Percentiles rank a stretch among this genome's conserved stretches.
phyloP scores from a whole-genome alignment of 2,797 vertebrate genomes.

The Avahi laniger region DNA sequence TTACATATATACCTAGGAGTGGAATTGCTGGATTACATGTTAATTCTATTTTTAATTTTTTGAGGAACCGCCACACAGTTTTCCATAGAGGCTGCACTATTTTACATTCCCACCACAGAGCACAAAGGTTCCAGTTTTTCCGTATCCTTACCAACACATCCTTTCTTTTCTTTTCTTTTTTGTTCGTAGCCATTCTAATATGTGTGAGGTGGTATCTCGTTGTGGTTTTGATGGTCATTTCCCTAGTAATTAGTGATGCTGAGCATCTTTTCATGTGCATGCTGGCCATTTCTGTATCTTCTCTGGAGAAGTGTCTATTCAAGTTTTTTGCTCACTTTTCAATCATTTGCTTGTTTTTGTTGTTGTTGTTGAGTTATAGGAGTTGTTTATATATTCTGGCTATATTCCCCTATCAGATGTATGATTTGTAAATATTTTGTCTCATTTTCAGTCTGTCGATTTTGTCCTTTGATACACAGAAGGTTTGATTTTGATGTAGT shows the following conservation, averaged over 20 bases:
- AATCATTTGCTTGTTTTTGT: not conserved
- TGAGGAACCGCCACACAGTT: not conserved
- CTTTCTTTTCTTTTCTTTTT: not conserved
- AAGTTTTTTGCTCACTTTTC: not conserved
- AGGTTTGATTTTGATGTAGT: not conserved
- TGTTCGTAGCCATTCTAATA: not conserved
- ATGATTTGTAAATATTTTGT: not conserved
- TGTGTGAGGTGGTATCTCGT: not conserved
- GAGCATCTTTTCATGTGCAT: not conserved
- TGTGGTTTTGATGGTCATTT: conserved; percentile 7
- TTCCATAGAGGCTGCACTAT: not conserved
- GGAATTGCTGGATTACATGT: not conserved
- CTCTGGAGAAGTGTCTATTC: not conserved
- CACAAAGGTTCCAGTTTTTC: not conserved
- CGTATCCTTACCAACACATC: not conserved
- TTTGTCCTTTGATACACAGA: not conserved
- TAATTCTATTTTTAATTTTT: not conserved
- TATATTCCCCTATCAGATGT: not conserved
- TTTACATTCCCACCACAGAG: not conserved
- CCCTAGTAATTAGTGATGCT: not conserved
- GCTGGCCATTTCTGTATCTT: not conserved
- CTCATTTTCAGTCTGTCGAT: not conserved
- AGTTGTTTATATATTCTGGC: not conserved
- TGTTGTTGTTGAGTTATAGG: not conserved
- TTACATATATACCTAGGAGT: not conserved